These are phyloP conservation scores for Agrypnus murinus DNA, from an alignment of 2,888 invertebrate genomes.

Conservation along the genomic window DNA sequence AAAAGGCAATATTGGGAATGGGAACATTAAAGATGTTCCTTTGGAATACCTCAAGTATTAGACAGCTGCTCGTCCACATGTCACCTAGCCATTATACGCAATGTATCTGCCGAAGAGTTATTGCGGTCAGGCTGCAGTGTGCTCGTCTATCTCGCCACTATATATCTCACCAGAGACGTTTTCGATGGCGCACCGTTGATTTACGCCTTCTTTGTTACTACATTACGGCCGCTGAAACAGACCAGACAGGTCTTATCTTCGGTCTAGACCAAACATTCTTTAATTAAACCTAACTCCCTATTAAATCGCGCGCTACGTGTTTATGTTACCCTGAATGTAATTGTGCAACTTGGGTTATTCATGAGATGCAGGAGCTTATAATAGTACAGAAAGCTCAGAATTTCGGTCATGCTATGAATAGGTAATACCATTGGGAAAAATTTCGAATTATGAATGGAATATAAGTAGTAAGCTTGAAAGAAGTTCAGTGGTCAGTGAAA, in stretches of 20 bases:
- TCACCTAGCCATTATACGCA: conserved; percentile 65
- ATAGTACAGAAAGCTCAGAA: no score
- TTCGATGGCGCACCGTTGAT: conserved; percentile 64
- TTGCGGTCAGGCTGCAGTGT: conserved; percentile 63
- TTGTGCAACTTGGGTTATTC: conserved; percentile 52
- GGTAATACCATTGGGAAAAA: not conserved
- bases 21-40: conserved; percentile 48
- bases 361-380: conserved; percentile 48
- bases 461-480: not conserved
- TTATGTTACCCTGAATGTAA: conserved; percentile 55
- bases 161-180: conserved; percentile 63
- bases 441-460: not conserved
- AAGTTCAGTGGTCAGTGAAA: conserved; percentile 6
- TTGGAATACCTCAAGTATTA: conserved; percentile 51
- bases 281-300: conserved; percentile 61
- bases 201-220: conserved; percentile 64
- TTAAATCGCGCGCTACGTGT: conserved; percentile 58
- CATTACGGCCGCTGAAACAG: conserved; percentile 59
- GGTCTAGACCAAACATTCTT: conserved; percentile 61
- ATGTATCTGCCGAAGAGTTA: conserved; percentile 65
- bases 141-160: conserved; percentile 62
- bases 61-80: conserved; percentile 57
- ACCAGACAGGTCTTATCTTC: conserved; percentile 59
- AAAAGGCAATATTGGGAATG: conserved; percentile 33
- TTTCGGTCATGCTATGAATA: no score